Evolutionary conservation across 2,797 vertebrate genomes (phyloP).

Genomic region (Emys orbicularis): DNA sequence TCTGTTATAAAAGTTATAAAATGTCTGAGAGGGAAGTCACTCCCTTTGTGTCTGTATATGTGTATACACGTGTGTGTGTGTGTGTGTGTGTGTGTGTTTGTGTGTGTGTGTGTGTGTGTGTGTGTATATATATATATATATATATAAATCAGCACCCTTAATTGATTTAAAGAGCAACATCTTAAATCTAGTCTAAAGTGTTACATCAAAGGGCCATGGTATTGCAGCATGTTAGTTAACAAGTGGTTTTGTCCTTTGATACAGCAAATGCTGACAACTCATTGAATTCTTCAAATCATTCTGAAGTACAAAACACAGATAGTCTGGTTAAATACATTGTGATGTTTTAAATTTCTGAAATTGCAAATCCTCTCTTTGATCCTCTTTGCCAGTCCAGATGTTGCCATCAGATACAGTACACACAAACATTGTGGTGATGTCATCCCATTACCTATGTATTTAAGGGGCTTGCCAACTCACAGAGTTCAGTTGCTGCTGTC

Average conservation of each 20-base stretch:
- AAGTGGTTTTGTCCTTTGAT: not conserved
- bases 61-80: not conserved
- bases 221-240: not conserved
- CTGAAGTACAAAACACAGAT: not conserved
- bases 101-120: not conserved
- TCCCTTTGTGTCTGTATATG: too few relatives aligned
- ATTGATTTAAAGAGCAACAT: accelerated
- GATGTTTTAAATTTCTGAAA: accelerated
- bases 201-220: accelerated
- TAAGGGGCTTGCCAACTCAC: accelerated
- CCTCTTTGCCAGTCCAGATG: not conserved
- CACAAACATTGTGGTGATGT: not conserved
- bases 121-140: too few relatives aligned
- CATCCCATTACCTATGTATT: not conserved
- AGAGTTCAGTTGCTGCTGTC: not conserved
- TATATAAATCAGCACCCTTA: not conserved
- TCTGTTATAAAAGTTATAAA: not conserved
- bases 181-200: accelerated
- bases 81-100: not conserved
- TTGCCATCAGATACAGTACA: accelerated
- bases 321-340: not conserved
- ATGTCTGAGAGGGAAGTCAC: not conserved
- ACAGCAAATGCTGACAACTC: not conserved
- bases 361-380: not conserved
- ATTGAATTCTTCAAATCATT: not conserved